These are phyloP conservation scores for Todiramphus chloris DNA, from an alignment of 2,113 vertebrate species.

Conservation along the genomic window DNA sequence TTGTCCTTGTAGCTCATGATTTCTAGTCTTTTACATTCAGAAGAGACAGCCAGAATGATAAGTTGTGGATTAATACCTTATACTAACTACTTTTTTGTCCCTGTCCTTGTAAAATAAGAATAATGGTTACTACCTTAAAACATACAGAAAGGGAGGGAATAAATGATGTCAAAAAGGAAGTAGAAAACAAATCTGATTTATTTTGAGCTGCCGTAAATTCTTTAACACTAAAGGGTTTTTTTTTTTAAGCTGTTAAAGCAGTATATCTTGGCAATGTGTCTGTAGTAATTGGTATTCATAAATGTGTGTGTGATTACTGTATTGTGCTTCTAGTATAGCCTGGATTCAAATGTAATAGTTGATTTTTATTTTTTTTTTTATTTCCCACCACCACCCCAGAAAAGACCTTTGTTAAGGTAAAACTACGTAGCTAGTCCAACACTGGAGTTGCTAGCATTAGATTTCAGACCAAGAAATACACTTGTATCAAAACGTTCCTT, in stretches of 20 bases:
- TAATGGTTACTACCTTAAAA: not conserved
- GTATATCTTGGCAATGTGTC: not conserved
- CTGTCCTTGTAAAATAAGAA: not conserved
- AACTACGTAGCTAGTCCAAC: not conserved
- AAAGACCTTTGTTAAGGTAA: not conserved
- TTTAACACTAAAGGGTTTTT: not conserved
- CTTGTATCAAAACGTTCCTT: not conserved
- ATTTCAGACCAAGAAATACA: not conserved
- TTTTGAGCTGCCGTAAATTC: conserved; percentile 13
- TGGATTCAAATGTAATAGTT: not conserved
- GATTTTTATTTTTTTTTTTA: not conserved
- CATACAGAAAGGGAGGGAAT: not conserved
- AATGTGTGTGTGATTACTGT: not conserved
- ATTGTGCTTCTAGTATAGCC: conserved; percentile 8
- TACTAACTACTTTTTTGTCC: not conserved
- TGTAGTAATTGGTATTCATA: conserved; percentile 11
- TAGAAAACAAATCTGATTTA: not conserved
- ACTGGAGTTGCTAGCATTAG: not conserved
- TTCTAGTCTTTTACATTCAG: not conserved
- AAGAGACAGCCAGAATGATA: not conserved
- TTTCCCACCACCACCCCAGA: not conserved
- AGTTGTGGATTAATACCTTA: not conserved
- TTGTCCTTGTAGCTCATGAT: conserved; percentile 1
- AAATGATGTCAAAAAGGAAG: not conserved
- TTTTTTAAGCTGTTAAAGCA: conserved; percentile 31